A percentile compares a stretch with the other conserved stretches of the same genome.
Evolutionary conservation across 2,797 vertebrate genomes (phyloP).

Genomic region (Stomatorhinus walkeri): DNA sequence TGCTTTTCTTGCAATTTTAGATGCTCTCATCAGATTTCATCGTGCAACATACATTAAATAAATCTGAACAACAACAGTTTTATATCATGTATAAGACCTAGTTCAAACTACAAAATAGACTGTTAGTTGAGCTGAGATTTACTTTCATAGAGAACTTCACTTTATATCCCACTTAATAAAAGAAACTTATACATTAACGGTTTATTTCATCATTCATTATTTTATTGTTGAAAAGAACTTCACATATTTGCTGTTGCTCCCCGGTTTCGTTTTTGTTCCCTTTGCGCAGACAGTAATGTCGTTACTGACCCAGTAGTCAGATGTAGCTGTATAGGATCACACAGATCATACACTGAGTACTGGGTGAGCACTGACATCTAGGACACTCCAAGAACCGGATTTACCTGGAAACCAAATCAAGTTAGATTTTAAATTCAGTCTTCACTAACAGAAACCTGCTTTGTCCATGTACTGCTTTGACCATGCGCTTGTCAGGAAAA

Average conservation of each 20-base stretch:
- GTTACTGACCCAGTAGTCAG: slow-evolving; percentile 63
- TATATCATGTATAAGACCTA: background rate
- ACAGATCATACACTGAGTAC: slow-evolving; percentile 65
- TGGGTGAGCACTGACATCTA: slow-evolving; percentile 48
- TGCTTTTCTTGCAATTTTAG: background rate
- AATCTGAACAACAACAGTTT: background rate
- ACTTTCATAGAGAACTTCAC: background rate
- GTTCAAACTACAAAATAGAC: background rate
- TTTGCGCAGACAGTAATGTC: slow-evolving; percentile 30
- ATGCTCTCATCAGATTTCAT: background rate
- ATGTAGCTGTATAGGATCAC: slow-evolving; percentile 55
- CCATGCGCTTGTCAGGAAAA: background rate
- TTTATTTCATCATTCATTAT: background rate
- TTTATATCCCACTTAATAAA: background rate
- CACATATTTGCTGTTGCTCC: background rate
- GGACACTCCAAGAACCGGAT: background rate
- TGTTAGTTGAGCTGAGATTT: background rate
- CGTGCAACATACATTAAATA: background rate
- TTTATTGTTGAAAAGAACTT: background rate
- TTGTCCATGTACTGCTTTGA: background rate
- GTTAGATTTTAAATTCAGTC: background rate
- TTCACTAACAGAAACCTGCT: background rate
- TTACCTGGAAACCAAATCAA: background rate
- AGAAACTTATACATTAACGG: background rate
- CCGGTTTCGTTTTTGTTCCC: background rate